Percentiles rank a stretch among this genome's conserved stretches.
Conservation (phyloP, 2,797 vertebrate genomes). For the Pelobates cultripes region DNA sequence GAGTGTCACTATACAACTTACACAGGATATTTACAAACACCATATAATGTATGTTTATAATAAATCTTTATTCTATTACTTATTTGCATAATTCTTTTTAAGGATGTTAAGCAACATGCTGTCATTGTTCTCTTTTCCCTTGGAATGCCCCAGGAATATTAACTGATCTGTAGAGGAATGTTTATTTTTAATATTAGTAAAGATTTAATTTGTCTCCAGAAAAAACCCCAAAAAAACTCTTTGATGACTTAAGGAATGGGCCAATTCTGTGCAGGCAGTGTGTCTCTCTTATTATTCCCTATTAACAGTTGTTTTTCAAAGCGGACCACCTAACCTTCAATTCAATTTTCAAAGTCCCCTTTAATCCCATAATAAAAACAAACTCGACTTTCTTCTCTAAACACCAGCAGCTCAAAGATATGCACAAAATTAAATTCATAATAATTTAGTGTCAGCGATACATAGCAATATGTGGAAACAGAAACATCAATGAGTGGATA, state of each 20-base stretch:
- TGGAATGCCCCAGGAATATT: background rate
- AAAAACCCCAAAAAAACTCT: background rate
- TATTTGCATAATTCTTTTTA: too few species aligned
- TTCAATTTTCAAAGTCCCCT: constrained; percentile 56
- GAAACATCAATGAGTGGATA: constrained; percentile 58
- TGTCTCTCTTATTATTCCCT: constrained; percentile 4
- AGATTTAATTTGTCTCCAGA: background rate
- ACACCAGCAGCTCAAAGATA: constrained; percentile 59
- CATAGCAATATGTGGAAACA: constrained; percentile 49
- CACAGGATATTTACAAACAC: too few species aligned
- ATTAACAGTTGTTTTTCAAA: constrained; percentile 20
- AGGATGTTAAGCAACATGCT: background rate
- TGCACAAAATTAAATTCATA: constrained; percentile 58
- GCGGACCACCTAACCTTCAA: constrained; percentile 53
- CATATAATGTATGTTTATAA: too few species aligned
- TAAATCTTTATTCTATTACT: too few species aligned
- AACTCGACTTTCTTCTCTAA: constrained; percentile 57
- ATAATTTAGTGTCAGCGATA: constrained; percentile 56
- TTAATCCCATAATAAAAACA: constrained; percentile 62
- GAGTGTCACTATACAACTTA: background rate
- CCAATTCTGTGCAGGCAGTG: background rate
- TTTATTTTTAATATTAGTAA: constrained; percentile 10
- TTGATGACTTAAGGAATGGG: background rate
- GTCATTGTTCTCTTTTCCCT: background rate
- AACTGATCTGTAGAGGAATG: background rate